Evolutionary conservation across 2,797 vertebrate genomes (phyloP).

Genomic region (Gymnopithys bicolor): DNA sequence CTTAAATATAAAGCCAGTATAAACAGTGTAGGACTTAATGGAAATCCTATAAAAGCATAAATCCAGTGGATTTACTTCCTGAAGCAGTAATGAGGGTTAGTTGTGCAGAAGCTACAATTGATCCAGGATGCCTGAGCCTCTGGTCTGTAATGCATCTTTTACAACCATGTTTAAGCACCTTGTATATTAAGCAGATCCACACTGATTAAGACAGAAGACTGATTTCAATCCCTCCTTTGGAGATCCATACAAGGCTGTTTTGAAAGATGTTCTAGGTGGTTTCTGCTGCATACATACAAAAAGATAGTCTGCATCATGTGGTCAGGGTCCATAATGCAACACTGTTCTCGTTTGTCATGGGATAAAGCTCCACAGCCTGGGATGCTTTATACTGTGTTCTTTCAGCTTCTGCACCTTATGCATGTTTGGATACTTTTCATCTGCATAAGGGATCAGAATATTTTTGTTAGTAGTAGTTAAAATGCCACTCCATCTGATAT

Average conservation of each 20-base stretch:
- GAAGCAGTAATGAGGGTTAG: background rate
- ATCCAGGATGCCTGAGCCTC: background rate
- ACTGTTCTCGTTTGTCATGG: background rate
- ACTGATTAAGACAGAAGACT: background rate
- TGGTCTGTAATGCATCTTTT: background rate
- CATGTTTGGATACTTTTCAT: background rate
- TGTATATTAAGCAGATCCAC: background rate
- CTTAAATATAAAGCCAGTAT: constrained; percentile 28
- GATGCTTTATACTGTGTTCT: background rate
- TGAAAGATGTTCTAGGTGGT: background rate
- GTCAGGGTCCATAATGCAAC: background rate
- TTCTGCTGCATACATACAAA: background rate
- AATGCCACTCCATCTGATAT: background rate
- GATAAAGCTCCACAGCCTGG: background rate
- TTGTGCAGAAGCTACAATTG: background rate
- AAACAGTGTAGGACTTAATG: constrained; percentile 36
- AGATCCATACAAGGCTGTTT: background rate
- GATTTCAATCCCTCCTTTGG: background rate
- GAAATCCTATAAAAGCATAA: constrained; percentile 40
- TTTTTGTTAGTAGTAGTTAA: background rate
- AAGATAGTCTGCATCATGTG: background rate
- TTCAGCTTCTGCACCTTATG: background rate
- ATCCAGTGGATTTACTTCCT: constrained; percentile 38
- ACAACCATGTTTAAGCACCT: background rate
- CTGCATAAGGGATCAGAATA: background rate